A percentile compares a stretch with the other conserved stretches of the same genome.
Conservation (phyloP, 2,797 vertebrate species). For the Gallinago nigripennis region DNA sequence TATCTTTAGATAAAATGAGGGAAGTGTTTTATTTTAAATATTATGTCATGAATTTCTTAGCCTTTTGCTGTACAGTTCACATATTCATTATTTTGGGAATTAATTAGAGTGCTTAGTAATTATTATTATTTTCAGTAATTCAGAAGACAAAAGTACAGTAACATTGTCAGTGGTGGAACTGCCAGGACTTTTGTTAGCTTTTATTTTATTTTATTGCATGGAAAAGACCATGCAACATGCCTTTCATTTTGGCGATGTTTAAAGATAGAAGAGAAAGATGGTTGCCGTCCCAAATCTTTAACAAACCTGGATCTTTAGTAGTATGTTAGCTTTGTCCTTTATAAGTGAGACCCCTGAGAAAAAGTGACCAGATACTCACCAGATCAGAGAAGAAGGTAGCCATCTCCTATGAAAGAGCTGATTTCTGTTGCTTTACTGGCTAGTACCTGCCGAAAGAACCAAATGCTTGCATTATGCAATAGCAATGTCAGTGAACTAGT, state of each 20-base stretch:
- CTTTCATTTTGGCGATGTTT: background rate
- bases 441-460: background rate
- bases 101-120: background rate
- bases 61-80: background rate
- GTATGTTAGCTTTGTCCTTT: background rate
- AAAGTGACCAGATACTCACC: constrained; percentile 47
- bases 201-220: background rate
- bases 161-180: background rate
- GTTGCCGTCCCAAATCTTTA: background rate
- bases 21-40: background rate
- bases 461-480: background rate
- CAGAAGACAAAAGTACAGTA: background rate
- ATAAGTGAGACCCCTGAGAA: background rate
- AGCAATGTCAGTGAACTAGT: background rate
- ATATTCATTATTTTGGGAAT: background rate
- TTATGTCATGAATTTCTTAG: background rate
- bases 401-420: background rate
- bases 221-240: background rate
- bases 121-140: background rate
- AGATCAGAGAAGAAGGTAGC: constrained; percentile 40
- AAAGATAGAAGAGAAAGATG: background rate
- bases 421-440: background rate
- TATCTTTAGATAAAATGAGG: background rate
- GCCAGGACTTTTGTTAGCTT: background rate
- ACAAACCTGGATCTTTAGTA: background rate